phyloP scores from a whole-genome alignment of 1,140 invertebrate genomes.

The Drosophila hydei region DNA sequence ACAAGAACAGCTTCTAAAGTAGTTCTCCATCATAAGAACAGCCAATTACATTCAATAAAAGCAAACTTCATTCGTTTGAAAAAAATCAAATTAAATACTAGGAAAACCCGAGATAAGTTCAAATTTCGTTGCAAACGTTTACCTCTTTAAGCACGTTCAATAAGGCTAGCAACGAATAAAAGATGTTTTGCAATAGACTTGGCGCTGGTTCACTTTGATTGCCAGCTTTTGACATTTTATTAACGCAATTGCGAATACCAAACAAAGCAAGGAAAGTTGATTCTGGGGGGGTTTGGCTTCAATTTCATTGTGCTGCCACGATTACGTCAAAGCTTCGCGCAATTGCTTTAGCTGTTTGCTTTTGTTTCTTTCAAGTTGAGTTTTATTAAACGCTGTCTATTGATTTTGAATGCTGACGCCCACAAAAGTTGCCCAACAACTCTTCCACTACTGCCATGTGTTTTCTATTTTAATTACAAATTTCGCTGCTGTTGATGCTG shows the following conservation, averaged over 20 bases:
- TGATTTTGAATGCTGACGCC: constrained; percentile 63
- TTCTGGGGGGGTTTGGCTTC: background rate
- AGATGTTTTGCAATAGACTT: constrained; percentile 30
- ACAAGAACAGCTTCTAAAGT: too few relatives aligned
- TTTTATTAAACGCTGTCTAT: constrained; percentile 77
- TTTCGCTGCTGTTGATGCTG: constrained; percentile 44
- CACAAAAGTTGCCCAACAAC: constrained; percentile 61
- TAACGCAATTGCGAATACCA: constrained; percentile 57
- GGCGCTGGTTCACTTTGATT: constrained; percentile 53
- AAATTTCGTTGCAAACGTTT: background rate
- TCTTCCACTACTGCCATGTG: constrained; percentile 50
- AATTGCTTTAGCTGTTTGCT: constrained; percentile 35
- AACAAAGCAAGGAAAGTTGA: background rate
- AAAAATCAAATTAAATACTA: too few relatives aligned
- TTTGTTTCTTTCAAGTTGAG: constrained; percentile 56
- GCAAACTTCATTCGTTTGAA: too few relatives aligned
- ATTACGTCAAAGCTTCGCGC: constrained; percentile 59
- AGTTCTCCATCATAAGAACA: background rate
- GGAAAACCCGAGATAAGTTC: background rate
- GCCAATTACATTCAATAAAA: background rate
- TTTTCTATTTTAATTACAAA: constrained; percentile 74
- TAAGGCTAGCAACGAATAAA: constrained; percentile 6
- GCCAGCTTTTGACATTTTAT: constrained; percentile 52
- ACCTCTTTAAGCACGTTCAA: constrained; percentile 1
- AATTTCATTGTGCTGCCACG: constrained; percentile 49